Conservation (phyloP, 2,888 invertebrate genomes). For the Parnassius orleans region DNA sequence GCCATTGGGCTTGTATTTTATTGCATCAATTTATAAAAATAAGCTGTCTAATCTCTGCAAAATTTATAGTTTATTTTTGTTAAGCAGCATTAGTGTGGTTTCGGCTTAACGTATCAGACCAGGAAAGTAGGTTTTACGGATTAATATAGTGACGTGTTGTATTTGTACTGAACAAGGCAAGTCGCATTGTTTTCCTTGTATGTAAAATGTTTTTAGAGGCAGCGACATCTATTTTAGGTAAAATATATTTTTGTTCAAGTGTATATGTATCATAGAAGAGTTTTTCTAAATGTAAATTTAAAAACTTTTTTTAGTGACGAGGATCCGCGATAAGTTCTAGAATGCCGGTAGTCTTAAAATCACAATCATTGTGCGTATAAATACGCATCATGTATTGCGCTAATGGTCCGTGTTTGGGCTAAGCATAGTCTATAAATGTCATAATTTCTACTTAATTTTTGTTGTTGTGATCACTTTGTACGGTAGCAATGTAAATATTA, state of each 20-base stretch:
- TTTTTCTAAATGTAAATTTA: not conserved
- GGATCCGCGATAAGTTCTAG: not conserved
- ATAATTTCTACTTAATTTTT: conserved; percentile 23
- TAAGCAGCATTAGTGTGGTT: conserved; percentile 12
- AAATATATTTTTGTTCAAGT: conserved; percentile 1
- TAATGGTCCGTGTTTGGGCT: conserved; percentile 1
- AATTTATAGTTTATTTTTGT: too few relatives aligned
- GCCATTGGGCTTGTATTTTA: too few relatives aligned
- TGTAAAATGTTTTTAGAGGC: not conserved
- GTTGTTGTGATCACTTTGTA: conserved; percentile 19
- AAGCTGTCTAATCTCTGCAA: too few relatives aligned
- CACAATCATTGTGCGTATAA: conserved; percentile 1
- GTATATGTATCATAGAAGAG: not conserved
- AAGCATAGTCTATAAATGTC: conserved; percentile 23
- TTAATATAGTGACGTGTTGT: not conserved
- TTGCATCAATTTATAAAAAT: too few relatives aligned
- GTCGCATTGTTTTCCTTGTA: not conserved
- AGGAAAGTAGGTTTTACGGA: conserved; percentile 1
- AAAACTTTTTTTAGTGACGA: not conserved
- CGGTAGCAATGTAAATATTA: conserved; percentile 7
- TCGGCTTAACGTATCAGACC: not conserved
- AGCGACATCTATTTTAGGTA: conserved; percentile 7
- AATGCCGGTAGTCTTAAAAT: conserved; percentile 13
- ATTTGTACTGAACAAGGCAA: not conserved
- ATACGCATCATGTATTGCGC: conserved; percentile 11